phyloP scores from a whole-genome alignment of 2,888 invertebrate species.

The Schizaphis graminum region DNA sequence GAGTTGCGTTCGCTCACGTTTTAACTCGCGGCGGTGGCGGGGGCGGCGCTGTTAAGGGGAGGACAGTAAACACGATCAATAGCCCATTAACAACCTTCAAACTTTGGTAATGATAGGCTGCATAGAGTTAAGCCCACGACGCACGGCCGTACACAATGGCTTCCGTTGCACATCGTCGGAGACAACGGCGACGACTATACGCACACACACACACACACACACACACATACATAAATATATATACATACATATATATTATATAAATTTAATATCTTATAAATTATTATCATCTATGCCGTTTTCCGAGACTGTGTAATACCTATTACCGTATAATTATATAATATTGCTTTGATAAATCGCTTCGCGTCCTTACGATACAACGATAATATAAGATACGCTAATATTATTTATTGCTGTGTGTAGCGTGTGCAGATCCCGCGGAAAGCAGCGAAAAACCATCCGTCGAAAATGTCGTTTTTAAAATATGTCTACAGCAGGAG shows the following conservation, averaged over 20 bases:
- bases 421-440: not conserved
- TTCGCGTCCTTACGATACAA: not conserved
- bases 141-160: slow-evolving; percentile 51
- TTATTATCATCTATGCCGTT: not conserved
- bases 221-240: no score
- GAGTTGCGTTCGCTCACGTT: slow-evolving; percentile 20
- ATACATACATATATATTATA: not conserved
- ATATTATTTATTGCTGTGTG: not conserved
- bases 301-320: not conserved
- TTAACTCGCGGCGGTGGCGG: not conserved
- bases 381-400: not conserved
- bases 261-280: not conserved
- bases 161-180: slow-evolving; percentile 56
- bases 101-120: slow-evolving; percentile 52
- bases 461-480: not conserved
- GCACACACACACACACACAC: not conserved
- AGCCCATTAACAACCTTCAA: slow-evolving; percentile 65
- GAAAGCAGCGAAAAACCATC: not conserved
- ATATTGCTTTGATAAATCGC: not conserved
- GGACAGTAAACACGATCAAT: slow-evolving; percentile 53
- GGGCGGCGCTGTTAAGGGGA: not conserved
- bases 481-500: not conserved
- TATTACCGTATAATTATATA: not conserved
- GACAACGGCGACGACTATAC: not conserved
- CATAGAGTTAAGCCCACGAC: slow-evolving; percentile 47